A percentile compares a stretch with the other conserved stretches of the same genome.
phyloP scores from a whole-genome alignment of 2,797 vertebrate genomes.

The Sebastes taczanowskii region DNA sequence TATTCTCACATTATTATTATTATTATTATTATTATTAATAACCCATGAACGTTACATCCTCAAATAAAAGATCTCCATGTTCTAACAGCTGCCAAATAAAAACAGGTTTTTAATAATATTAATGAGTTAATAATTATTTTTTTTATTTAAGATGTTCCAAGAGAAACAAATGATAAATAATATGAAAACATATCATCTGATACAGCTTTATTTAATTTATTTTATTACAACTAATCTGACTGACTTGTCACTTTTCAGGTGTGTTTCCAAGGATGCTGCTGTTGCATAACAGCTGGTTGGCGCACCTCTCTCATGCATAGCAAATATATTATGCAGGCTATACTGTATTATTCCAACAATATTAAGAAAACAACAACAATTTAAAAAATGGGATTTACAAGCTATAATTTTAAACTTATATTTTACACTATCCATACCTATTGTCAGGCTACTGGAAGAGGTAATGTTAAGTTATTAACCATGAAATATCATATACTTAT shows the following conservation, averaged over 20 bases:
- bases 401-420: neutral
- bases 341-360: neutral
- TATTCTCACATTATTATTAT: neutral
- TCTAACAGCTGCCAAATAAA: constrained; percentile 37
- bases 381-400: neutral
- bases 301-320: neutral
- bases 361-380: neutral
- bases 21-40: neutral
- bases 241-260: neutral
- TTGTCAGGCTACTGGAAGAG: too few species aligned
- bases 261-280: constrained; percentile 13
- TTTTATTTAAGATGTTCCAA: neutral
- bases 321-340: neutral
- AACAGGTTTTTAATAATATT: neutral
- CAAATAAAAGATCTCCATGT: neutral
- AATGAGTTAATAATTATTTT: neutral
- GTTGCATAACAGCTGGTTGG: constrained; percentile 32
- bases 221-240: too few species aligned
- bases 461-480: neutral
- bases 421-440: neutral
- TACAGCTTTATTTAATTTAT: neutral
- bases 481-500: neutral
- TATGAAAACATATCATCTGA: neutral
- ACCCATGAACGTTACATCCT: neutral
- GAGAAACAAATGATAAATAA: neutral